These are phyloP conservation scores for Phrynocephalus versicolor DNA, from an alignment of 2,113 vertebrate genomes.

Conservation along the genomic window DNA sequence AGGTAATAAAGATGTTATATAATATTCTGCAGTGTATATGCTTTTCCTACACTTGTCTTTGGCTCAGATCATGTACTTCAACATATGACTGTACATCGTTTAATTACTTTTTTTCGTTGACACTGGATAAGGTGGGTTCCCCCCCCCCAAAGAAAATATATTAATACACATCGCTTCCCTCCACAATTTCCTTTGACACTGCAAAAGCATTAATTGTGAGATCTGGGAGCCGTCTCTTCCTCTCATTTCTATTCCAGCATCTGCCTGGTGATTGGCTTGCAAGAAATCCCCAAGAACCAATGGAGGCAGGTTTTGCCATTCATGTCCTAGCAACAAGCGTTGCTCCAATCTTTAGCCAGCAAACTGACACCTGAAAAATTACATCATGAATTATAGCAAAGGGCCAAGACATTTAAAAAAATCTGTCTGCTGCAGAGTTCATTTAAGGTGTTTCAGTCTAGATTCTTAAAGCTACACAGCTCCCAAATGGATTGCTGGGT, in stretches of 20 bases:
- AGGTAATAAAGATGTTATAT: neutral
- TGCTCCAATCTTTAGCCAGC: conserved; percentile 76
- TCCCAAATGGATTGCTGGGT: neutral
- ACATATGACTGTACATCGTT: conserved; percentile 44
- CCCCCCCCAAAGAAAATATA: neutral
- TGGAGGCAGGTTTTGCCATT: conserved; percentile 75
- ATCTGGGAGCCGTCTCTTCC: conserved; percentile 68
- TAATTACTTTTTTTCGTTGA: conserved; percentile 39
- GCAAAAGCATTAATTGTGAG: conserved; percentile 86
- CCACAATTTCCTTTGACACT: conserved; percentile 78
- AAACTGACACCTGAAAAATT: conserved; percentile 89
- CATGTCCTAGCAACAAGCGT: conserved; percentile 94
- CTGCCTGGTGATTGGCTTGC: conserved; percentile 78
- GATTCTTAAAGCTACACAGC: conserved; percentile 85
- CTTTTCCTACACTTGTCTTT: conserved; percentile 35
- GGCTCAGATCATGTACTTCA: conserved; percentile 36
- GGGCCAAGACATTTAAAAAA: conserved; percentile 63
- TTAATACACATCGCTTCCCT: conserved; percentile 37
- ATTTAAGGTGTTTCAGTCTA: conserved; percentile 87
- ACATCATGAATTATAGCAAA: conserved; percentile 85
- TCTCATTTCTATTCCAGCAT: conserved; percentile 60
- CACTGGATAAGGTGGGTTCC: conserved; percentile 22
- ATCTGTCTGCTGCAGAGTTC: conserved; percentile 78
- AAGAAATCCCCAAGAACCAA: conserved; percentile 77
- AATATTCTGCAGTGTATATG: neutral